Base-by-base conservation (phyloP, 2,113 vertebrate genomes). In the Lepus timidus region DNA sequence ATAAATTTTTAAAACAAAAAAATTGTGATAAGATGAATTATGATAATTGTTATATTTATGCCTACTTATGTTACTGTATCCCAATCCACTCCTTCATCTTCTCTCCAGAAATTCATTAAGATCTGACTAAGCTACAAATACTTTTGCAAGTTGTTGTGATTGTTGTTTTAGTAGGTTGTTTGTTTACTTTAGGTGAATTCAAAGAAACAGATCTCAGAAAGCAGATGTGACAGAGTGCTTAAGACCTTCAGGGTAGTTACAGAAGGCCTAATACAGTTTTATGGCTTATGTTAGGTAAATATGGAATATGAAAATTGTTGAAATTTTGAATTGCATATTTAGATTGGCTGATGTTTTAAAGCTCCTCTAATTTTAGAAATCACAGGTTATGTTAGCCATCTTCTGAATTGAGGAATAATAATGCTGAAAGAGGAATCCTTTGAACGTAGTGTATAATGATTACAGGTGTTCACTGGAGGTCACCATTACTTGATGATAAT, bases 401-500 rank as follows among this genome's bases (percentile, higher is more conserved):
- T 39, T 65, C 22, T 44, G 17, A 79, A 19, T 73, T 75, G 14
- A 44, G 7, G 44, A 44, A 44, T 44, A 44, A 44, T 44, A 44
- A 44, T 44, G 44, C 44, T 44, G 44, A 44, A 44, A 44, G 44
- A 44, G 44, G 44, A 44, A 44, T 44, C 44, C 8, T 44, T 44
- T 44, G 44, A 44, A 68, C 9, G 29, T 20, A 33, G n/a, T 91
- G 1, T n/a, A 44, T 44, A 44, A 27, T 74, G 22, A 25, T 31
- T 20, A 23, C 11, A 75, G 51, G 6, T 95, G 31, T 52, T 93
- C 62, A 9, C 62, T 90, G n/a, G 89, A 86, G 25, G 76, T 87
- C 75, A 49, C 68, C 89, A 2, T 55, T 68, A 84, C 44, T 44
- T 44, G 44, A 51, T 14, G 36, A 49, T 44, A 44, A 44, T 44